Base-by-base conservation (phyloP, 2,888 invertebrate species). In the Drosophila cracens region DNA sequence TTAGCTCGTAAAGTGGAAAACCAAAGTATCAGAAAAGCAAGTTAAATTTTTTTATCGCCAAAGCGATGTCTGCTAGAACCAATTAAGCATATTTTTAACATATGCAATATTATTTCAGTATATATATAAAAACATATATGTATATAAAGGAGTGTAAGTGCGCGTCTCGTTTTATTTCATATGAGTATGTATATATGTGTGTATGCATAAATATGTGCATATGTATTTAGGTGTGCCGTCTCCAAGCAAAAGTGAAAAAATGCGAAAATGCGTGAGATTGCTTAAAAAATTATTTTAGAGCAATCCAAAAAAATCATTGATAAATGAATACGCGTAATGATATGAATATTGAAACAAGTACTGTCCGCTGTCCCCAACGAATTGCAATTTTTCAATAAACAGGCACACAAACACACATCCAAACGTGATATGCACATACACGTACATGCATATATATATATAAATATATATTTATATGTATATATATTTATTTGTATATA, bases 291-390 rank as follows among this genome's bases (percentile, higher is more conserved):
- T 70, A 74, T 74, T 74, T 63, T 49, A 71, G 62, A 56, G 34
- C 40, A 52, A 69, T 65, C 48, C 48, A 49, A 69, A 57, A 31
- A 53, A 62, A 62, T 58, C 58, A 54, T 58, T 62, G 65, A 72
- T 72, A 69, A 63, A 53, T 54, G 67, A 82, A 72, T 34, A 53
- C 58, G 56, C 59, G 61, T 59, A 43, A 51, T 61, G 53, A 51
- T 70, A 67, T 29, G 57, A 68, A 69, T 85, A 82, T 85, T 85
- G 46, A 81, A 74, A 69, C 81, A 86, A 88, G 83, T 83, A 78
- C 70, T 65, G 48, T 8, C 51, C 53, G 48, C 56, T 48, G 48
- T 69, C 48, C 69, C 59, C 64, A 25, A 38, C n/a, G 64, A 77
- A 76, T 85, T 68, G 71, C 68, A 67, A 74, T 77, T 77, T 81